These are phyloP conservation scores for Apteryx mantelli DNA, from an alignment of 2,113 vertebrate species.

Conservation along the genomic window DNA sequence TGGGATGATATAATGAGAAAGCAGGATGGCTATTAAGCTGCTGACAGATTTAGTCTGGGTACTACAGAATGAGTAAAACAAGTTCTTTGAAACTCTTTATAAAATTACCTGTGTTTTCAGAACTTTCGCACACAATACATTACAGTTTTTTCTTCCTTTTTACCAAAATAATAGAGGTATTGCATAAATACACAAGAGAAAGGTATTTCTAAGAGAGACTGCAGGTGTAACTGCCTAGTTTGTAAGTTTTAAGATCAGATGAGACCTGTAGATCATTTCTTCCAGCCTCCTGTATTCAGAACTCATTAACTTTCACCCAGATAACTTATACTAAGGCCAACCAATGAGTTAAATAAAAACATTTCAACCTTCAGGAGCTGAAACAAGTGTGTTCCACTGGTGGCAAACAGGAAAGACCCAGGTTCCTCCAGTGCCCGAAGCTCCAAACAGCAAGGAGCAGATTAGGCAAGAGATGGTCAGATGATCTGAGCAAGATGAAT, in stretches of 20 bases:
- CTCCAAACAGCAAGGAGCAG: background rate
- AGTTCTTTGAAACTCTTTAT: background rate
- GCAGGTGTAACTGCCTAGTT: background rate
- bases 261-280: background rate
- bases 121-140: background rate
- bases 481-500: background rate
- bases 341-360: background rate
- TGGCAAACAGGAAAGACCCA: background rate
- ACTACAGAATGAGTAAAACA: background rate
- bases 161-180: background rate
- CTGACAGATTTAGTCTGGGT: background rate
- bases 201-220: background rate
- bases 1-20: background rate
- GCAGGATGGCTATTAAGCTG: background rate
- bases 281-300: background rate
- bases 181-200: background rate
- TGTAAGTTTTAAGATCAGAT: background rate
- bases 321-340: background rate
- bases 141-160: background rate
- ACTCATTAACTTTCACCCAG: background rate
- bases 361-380: background rate
- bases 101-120: background rate
- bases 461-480: background rate
- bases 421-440: background rate
- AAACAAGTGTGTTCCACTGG: background rate